These are phyloP conservation scores for Lepidurus packardi DNA, from an alignment of 1,140 invertebrate species.

Conservation along the genomic window DNA sequence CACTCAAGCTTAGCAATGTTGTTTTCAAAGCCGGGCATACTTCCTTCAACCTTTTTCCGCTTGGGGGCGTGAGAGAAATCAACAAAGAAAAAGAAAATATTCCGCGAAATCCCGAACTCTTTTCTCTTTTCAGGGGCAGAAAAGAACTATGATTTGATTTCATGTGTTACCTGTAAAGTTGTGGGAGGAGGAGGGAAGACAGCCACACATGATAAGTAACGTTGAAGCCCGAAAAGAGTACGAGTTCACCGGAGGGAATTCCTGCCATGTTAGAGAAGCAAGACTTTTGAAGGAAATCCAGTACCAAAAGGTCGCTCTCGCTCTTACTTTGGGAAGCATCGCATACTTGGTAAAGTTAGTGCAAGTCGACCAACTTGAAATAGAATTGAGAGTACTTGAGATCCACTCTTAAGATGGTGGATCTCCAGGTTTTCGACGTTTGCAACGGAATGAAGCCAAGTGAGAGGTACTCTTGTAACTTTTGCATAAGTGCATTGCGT, in stretches of 20 bases:
- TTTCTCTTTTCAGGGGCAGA: too few relatives aligned
- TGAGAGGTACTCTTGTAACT: not conserved
- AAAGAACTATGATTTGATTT: too few relatives aligned
- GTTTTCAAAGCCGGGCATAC: too few relatives aligned
- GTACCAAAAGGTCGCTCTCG: conserved; percentile 12
- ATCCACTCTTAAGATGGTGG: conserved; percentile 10
- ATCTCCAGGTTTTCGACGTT: conserved; percentile 2
- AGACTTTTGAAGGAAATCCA: not conserved
- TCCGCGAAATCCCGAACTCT: too few relatives aligned
- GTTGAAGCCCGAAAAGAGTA: not conserved
- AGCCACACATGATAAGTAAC: conserved; percentile 4
- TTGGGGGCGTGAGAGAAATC: too few relatives aligned
- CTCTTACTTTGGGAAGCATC: not conserved
- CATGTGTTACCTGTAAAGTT: too few relatives aligned
- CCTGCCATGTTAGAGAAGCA: not conserved
- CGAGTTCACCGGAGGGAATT: not conserved
- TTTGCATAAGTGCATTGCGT: conserved; percentile 10
- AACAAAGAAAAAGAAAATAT: too few relatives aligned
- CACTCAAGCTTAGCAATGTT: too few relatives aligned
- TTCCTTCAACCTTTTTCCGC: too few relatives aligned
- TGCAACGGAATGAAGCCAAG: conserved; percentile 10
- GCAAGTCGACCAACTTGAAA: conserved; percentile 14
- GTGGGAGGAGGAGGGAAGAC: not conserved
- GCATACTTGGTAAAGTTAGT: conserved; percentile 15
- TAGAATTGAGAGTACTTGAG: conserved; percentile 14